These are phyloP conservation scores for Phlogophora meticulosa DNA, from an alignment of 2,888 invertebrate genomes.

Conservation along the genomic window DNA sequence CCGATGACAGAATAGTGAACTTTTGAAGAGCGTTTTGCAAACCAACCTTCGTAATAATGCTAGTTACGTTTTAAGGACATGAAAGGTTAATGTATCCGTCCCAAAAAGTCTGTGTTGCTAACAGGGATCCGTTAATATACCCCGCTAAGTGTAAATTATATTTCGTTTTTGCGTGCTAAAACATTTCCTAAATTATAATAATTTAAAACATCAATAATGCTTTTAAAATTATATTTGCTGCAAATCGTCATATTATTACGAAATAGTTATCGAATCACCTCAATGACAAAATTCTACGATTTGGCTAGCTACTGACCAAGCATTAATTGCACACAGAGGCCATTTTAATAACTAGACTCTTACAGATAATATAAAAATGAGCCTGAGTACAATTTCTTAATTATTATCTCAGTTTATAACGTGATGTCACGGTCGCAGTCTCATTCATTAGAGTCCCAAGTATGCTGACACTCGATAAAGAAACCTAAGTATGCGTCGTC, in stretches of 20 bases:
- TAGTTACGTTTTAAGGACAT: neutral
- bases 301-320: neutral
- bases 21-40: neutral
- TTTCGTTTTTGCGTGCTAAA: too few relatives aligned
- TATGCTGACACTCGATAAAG: slow-evolving; percentile 54
- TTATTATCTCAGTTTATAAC: slow-evolving; percentile 40
- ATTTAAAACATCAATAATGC: too few relatives aligned
- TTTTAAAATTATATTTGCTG: too few relatives aligned
- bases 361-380: slow-evolving; percentile 15
- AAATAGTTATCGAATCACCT: too few relatives aligned
- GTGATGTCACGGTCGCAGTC: slow-evolving; percentile 52
- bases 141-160: too few relatives aligned
- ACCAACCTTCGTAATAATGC: slow-evolving; percentile 3
- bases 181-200: too few relatives aligned
- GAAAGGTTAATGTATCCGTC: slow-evolving; percentile 1
- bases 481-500: slow-evolving; percentile 23
- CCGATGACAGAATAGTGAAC: neutral
- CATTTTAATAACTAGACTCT: slow-evolving; percentile 38
- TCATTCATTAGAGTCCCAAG: slow-evolving; percentile 53
- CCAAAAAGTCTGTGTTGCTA: too few relatives aligned
- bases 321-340: slow-evolving; percentile 29
- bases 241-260: too few relatives aligned
- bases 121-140: too few relatives aligned
- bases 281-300: neutral
- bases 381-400: slow-evolving; percentile 45